A percentile compares a stretch with the other conserved stretches of the same genome.
Evolutionary conservation across 2,113 vertebrate species (phyloP).

Genomic region (Maylandia zebra): DNA sequence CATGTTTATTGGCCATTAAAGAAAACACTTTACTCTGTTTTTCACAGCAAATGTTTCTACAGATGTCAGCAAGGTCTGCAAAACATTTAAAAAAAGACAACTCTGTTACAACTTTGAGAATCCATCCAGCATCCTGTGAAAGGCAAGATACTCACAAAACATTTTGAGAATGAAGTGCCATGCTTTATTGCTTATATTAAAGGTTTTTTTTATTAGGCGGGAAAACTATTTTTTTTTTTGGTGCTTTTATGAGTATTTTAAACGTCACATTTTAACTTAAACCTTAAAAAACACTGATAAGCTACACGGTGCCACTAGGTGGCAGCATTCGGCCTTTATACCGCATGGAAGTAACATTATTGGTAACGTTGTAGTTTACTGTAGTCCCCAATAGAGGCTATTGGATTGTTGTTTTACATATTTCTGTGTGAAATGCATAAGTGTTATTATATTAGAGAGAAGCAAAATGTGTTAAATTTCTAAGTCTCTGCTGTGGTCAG

Average conservation of each 20-base stretch:
- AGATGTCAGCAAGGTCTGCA: background rate
- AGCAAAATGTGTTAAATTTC: background rate
- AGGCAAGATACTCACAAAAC: background rate
- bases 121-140: background rate
- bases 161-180: background rate
- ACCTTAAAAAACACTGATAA: background rate
- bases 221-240: too few relatives aligned
- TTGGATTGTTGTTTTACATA: background rate
- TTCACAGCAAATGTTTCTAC: background rate
- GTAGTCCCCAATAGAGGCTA: background rate
- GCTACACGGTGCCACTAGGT: background rate
- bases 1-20: background rate
- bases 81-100: background rate
- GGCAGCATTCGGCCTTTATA: background rate
- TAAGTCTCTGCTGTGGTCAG: background rate
- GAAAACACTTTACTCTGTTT: background rate
- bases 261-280: background rate
- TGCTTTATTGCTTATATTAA: background rate
- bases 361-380: background rate
- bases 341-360: background rate
- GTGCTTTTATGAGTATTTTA: background rate
- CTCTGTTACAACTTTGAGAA: background rate
- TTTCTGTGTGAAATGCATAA: accelerated
- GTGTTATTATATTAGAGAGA: background rate
- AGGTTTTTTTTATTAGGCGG: accelerated